Evolutionary conservation across 2,888 invertebrate species (phyloP).

Genomic region (Lysandra coridon): DNA sequence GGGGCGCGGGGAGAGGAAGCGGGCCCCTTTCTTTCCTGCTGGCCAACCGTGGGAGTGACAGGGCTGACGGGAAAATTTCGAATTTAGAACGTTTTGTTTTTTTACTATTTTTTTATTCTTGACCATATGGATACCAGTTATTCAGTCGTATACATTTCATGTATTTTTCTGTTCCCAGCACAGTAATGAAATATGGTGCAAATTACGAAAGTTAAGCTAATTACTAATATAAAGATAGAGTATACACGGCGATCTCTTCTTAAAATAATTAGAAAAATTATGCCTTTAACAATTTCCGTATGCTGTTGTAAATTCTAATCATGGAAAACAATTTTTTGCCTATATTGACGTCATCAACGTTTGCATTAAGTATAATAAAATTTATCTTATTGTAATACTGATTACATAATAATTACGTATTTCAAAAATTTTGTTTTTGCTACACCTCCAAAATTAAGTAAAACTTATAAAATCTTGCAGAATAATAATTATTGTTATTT

Average conservation of each 20-base stretch:
- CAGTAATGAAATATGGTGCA: no score
- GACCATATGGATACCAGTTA: not conserved
- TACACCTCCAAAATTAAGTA: no score
- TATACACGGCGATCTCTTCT: not conserved
- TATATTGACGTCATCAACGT: not conserved
- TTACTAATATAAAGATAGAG: not conserved
- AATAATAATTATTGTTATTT: no score
- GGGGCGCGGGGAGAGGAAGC: conserved; percentile 57
- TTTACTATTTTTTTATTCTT: not conserved
- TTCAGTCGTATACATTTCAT: not conserved
- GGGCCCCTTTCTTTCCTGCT: conserved; percentile 72
- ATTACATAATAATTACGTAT: no score
- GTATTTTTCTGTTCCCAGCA: not conserved
- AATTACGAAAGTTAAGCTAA: not conserved
- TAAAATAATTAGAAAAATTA: not conserved
- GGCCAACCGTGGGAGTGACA: conserved; percentile 60
- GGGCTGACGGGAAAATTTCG: conserved; percentile 54
- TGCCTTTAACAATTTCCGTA: not conserved
- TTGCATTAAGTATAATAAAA: not conserved
- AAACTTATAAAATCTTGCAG: no score
- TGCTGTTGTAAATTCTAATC: not conserved
- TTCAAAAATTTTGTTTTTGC: no score
- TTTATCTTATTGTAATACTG: no score
- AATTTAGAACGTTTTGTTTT: conserved; percentile 5
- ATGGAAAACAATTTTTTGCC: not conserved